A percentile compares a stretch with the other conserved stretches of the same genome.
These are phyloP conservation scores for Ruditapes philippinarum DNA, from an alignment of 1,140 invertebrate genomes.

Conservation along the genomic window DNA sequence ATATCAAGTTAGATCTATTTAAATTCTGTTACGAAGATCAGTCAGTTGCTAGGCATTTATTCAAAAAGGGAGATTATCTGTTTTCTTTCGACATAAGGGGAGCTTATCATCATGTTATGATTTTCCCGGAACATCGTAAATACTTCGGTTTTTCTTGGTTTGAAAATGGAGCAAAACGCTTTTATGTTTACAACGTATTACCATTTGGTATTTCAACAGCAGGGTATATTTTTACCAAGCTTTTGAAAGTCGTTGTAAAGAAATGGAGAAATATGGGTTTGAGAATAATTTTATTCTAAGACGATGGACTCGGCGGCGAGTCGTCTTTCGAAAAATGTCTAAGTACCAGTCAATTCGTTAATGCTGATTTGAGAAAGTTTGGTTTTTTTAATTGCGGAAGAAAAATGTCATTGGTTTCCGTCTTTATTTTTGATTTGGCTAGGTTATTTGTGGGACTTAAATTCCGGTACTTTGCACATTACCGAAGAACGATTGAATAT, in stretches of 20 bases:
- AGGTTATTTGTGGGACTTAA: neutral
- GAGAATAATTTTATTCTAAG: slow-evolving; percentile 16
- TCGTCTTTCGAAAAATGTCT: neutral
- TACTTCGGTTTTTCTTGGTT: slow-evolving; percentile 50
- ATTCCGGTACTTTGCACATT: no score
- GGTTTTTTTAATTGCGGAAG: slow-evolving; percentile 21
- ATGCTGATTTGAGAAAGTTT: slow-evolving; percentile 1
- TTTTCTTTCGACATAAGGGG: slow-evolving; percentile 65
- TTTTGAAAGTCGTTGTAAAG: neutral
- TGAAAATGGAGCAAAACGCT: slow-evolving; percentile 6
- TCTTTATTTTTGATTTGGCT: neutral
- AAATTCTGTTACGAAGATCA: slow-evolving; percentile 59
- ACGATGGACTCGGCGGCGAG: slow-evolving; percentile 32
- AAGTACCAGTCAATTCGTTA: neutral
- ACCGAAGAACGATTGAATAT: no score
- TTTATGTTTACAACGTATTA: slow-evolving; percentile 57
- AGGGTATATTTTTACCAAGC: slow-evolving; percentile 59
- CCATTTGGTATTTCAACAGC: slow-evolving; percentile 56
- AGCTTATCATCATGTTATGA: slow-evolving; percentile 62
- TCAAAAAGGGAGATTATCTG: neutral
- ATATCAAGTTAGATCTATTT: slow-evolving; percentile 47
- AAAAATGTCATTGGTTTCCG: neutral
- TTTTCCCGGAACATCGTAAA: slow-evolving; percentile 27
- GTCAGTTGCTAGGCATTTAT: slow-evolving; percentile 12
- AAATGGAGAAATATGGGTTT: slow-evolving; percentile 25